These are phyloP conservation scores for Ceratina japonica DNA, from an alignment of 1,140 invertebrate species.

Conservation along the genomic window DNA sequence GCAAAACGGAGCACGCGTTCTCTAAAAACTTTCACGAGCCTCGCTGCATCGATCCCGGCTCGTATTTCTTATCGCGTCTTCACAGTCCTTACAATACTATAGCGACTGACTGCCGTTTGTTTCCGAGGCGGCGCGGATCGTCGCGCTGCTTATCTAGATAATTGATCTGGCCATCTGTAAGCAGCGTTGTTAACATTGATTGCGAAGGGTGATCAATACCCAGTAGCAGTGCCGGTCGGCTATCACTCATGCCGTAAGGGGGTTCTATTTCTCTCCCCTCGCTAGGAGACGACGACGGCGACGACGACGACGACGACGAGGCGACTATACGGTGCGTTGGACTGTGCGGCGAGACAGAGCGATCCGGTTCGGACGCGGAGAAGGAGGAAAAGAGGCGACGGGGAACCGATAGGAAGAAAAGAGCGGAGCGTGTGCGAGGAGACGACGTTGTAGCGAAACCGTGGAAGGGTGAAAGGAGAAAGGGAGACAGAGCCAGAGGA, in stretches of 20 bases:
- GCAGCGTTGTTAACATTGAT: slow-evolving; percentile 68
- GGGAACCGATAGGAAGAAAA: slow-evolving; percentile 9
- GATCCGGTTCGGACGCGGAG: slow-evolving; percentile 4
- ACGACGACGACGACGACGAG: neutral
- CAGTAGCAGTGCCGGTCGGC: slow-evolving; percentile 58
- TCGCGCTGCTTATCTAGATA: slow-evolving; percentile 49
- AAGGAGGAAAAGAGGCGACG: slow-evolving; percentile 9
- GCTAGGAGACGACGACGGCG: slow-evolving; percentile 1
- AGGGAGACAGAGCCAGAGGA: slow-evolving; percentile 24
- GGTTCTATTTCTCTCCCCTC: slow-evolving; percentile 58
- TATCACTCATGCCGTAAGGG: slow-evolving; percentile 68
- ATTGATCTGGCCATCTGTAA: slow-evolving; percentile 60
- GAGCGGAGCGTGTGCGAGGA: slow-evolving; percentile 4
- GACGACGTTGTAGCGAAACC: neutral
- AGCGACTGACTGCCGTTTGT: slow-evolving; percentile 11
- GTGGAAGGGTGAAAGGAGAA: slow-evolving; percentile 5
- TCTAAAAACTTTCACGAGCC: slow-evolving; percentile 44
- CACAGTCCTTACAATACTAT: too few species aligned
- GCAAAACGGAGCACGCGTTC: slow-evolving; percentile 28
- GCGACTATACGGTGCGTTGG: too few species aligned
- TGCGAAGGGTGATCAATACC: slow-evolving; percentile 68
- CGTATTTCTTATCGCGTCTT: too few species aligned
- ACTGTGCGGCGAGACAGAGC: neutral
- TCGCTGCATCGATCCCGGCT: too few species aligned
- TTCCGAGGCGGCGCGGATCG: neutral